Evolutionary conservation across 2,797 vertebrate genomes (phyloP).

Genomic region (Taeniopygia guttata): DNA sequence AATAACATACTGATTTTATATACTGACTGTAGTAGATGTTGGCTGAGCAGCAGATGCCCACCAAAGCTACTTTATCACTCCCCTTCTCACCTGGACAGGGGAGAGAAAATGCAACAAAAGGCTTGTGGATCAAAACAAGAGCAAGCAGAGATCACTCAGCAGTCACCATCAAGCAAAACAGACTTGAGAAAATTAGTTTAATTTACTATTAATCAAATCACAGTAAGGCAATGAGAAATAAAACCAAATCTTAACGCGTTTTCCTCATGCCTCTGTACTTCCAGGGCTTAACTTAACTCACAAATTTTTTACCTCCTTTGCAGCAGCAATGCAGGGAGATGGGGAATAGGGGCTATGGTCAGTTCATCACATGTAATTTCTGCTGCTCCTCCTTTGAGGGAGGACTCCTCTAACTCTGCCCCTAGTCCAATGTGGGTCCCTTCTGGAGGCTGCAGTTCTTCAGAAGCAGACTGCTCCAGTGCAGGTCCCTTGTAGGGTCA

Average conservation of each 20-base stretch:
- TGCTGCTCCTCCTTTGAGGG: neutral
- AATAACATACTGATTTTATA: slow-evolving; percentile 33
- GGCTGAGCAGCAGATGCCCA: neutral
- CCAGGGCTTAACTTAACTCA: neutral
- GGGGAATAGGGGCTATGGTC: neutral
- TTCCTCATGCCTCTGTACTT: accelerated
- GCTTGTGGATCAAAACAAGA: accelerated
- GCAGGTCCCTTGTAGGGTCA: neutral
- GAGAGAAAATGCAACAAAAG: accelerated
- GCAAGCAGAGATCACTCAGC: neutral
- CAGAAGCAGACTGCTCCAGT: neutral
- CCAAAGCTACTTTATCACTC: neutral
- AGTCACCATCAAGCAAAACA: neutral
- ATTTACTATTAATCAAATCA: neutral
- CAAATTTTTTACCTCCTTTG: neutral
- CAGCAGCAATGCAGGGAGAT: neutral
- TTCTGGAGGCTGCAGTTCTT: neutral
- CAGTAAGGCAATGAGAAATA: neutral
- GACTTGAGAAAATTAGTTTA: neutral
- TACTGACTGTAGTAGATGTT: neutral
- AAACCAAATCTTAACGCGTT: neutral
- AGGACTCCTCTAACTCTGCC: neutral
- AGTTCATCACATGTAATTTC: neutral
- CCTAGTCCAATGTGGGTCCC: neutral
- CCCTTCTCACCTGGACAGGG: neutral